phyloP scores from a whole-genome alignment of 2,797 vertebrate species.

The Labroides dimidiatus region DNA sequence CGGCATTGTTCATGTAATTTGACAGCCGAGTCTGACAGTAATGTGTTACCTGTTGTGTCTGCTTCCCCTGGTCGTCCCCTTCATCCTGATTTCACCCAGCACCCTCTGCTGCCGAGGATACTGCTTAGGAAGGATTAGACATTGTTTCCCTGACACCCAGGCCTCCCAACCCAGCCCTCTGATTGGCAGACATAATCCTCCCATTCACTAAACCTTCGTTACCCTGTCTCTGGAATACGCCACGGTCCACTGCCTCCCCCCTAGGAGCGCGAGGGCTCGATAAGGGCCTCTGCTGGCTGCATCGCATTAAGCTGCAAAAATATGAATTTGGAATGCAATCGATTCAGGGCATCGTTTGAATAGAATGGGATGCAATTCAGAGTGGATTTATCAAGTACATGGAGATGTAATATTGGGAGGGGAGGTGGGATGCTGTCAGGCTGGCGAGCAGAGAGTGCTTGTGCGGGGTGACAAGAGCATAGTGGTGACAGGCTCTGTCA shows the following conservation, averaged over 20 bases:
- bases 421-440: constrained; percentile 73
- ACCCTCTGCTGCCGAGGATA: constrained; percentile 80
- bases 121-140: constrained; percentile 85
- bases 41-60: constrained; percentile 81
- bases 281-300: constrained; percentile 74
- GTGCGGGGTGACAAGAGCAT: constrained; percentile 71
- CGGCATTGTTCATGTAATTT: constrained; percentile 68
- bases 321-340: constrained; percentile 79
- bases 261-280: constrained; percentile 74
- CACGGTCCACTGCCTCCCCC: constrained; percentile 76
- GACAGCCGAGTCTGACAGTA: constrained; percentile 64
- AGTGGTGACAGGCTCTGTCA: constrained; percentile 77
- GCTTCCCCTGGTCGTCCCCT: constrained; percentile 65
- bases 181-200: constrained; percentile 85
- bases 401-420: constrained; percentile 74
- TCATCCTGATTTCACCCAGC: constrained; percentile 80
- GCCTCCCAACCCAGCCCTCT: constrained; percentile 82
- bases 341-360: constrained; percentile 77
- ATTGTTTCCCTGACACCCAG: constrained; percentile 86
- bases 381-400: constrained; percentile 75
- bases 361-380: constrained; percentile 76
- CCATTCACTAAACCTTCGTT: constrained; percentile 82
- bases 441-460: constrained; percentile 74
- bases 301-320: constrained; percentile 73
- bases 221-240: constrained; percentile 79